Conservation (phyloP, 2,113 vertebrate species). For the Caloenas nicobarica region DNA sequence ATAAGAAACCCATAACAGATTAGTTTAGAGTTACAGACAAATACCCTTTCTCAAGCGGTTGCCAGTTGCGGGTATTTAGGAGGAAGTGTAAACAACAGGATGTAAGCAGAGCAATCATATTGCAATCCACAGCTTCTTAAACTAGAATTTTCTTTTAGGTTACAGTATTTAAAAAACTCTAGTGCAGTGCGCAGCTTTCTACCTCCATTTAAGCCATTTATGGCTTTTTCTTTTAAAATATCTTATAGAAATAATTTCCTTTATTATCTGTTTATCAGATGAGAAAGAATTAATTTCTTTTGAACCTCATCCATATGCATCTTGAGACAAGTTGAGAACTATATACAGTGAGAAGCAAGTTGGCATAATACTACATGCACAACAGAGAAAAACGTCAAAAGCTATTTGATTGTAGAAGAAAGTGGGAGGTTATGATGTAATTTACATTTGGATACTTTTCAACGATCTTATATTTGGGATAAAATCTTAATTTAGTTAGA, state of each 20-base stretch:
- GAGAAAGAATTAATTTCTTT: not conserved
- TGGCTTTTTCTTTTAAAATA: not conserved
- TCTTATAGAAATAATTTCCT: not conserved
- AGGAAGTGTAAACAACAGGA: not conserved
- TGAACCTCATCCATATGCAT: not conserved
- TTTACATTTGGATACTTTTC: not conserved
- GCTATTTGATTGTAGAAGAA: not conserved
- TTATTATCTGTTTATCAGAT: not conserved
- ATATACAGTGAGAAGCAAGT: not conserved
- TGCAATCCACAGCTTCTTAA: not conserved
- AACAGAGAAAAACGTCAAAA: not conserved
- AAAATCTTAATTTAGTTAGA: not conserved
- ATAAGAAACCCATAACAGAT: not conserved
- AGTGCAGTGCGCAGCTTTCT: not conserved
- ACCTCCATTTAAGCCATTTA: not conserved
- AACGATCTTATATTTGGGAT: not conserved
- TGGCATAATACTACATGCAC: not conserved
- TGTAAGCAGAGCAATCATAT: not conserved
- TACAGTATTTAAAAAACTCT: not conserved
- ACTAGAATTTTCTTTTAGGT: not conserved
- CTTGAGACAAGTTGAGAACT: not conserved
- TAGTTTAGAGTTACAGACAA: not conserved
- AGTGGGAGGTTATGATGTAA: accelerated
- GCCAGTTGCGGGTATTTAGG: not conserved
- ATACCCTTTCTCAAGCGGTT: not conserved